Percentiles rank a stretch among this genome's conserved stretches.
phyloP scores from a whole-genome alignment of 2,797 vertebrate genomes.

The Urophycis tenuis region DNA sequence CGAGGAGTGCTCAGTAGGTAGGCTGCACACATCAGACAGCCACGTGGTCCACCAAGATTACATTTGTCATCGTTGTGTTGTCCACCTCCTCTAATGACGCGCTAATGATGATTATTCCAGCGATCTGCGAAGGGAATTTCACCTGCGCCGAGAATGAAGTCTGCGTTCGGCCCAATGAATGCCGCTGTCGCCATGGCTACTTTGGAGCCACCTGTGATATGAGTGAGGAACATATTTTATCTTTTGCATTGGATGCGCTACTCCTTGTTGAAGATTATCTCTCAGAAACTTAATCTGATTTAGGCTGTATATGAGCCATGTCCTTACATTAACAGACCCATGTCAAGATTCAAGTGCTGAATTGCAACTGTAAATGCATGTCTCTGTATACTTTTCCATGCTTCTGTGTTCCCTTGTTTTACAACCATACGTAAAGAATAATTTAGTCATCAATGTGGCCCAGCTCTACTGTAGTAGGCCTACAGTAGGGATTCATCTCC shows the following conservation, averaged over 20 bases:
- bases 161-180: slow-evolving; percentile 79
- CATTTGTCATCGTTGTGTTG: no score
- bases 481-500: no score
- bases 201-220: slow-evolving; percentile 86
- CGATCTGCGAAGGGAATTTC: slow-evolving; percentile 82
- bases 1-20: slow-evolving; percentile 77
- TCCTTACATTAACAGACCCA: no score
- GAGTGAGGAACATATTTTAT: slow-evolving; percentile 68
- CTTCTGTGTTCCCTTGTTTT: no score
- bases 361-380: no score
- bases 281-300: no score
- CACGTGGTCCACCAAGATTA: not conserved
- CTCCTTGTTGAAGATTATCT: not conserved
- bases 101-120: slow-evolving; percentile 43
- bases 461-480: no score
- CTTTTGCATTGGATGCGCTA: not conserved
- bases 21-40: slow-evolving; percentile 9
- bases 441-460: no score
- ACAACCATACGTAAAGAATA: no score
- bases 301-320: no score
- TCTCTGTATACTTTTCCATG: no score
- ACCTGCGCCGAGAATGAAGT: slow-evolving; percentile 85
- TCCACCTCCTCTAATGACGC: not conserved
- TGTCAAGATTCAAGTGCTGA: no score
- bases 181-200: slow-evolving; percentile 84